Percentiles rank a stretch among this genome's conserved stretches.
phyloP scores from a whole-genome alignment of 2,888 invertebrate genomes.

The Dioctria rufipes region DNA sequence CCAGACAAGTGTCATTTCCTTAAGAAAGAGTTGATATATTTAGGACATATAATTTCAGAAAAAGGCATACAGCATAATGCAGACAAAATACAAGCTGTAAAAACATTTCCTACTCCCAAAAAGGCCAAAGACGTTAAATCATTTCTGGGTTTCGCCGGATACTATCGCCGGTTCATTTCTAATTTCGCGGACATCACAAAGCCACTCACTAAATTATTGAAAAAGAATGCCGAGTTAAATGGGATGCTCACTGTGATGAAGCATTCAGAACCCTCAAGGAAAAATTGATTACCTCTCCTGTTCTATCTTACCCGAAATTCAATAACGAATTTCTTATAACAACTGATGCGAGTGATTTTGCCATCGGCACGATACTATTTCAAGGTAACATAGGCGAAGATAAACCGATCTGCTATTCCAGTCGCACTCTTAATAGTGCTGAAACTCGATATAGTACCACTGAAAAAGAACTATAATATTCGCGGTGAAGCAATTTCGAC shows the following conservation, averaged over 20 bases:
- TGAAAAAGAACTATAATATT: slow-evolving; percentile 58
- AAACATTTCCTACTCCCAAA: no score
- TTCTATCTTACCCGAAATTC: slow-evolving; percentile 44
- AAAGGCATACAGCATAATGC: no score
- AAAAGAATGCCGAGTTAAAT: neutral
- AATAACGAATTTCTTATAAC: neutral
- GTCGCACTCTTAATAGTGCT: slow-evolving; percentile 29
- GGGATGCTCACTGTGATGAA: neutral
- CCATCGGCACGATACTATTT: neutral
- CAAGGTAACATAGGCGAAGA: slow-evolving; percentile 26
- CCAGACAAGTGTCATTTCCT: no score
- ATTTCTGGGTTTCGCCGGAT: no score
- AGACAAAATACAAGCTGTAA: no score
- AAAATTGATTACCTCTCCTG: slow-evolving; percentile 35
- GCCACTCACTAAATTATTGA: no score
- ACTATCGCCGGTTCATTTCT: no score
- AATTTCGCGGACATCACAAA: no score
- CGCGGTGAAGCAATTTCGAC: neutral
- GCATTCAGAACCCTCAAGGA: slow-evolving; percentile 40
- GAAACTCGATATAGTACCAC: slow-evolving; percentile 61
- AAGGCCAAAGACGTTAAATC: no score
- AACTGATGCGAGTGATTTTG: slow-evolving; percentile 3
- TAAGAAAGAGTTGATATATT: no score
- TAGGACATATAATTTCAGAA: no score
- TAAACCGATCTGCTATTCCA: neutral